Base-by-base conservation (phyloP, 2,888 invertebrate species). In the Cephus pygmeus region DNA sequence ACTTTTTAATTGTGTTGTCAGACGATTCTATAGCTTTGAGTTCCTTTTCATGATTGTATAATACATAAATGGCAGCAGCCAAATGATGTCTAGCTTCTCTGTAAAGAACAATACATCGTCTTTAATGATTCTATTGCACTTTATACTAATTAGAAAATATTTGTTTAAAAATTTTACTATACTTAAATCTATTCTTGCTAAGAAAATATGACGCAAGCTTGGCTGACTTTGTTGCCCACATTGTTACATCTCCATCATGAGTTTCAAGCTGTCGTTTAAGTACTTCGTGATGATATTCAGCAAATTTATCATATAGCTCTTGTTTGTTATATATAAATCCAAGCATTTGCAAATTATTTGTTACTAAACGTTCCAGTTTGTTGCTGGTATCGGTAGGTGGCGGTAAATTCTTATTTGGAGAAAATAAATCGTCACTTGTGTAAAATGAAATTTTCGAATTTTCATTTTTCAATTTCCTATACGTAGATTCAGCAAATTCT, bases 61-160 rank as follows among this genome's bases (percentile, higher is more conserved):
- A 87, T 12, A 95, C 92, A 81, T 92, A 91, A 84, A 93, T 93
- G 0, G 95, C 94, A 69, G 94, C 94, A 83, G 93, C 93, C 79
- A 96, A 91, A 88, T 96, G 95, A 89, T 96, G 95, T 69, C 95
- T 91, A 4, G 95, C 94, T 82, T 93, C 92, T 30, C 89, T 90
- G 30, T 91, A 89, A 79, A n/a, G 4, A 30, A 34, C n/a, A 69
- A 35, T 74, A 23, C 23, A 12, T 79, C n/a, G 12, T n/a, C 73
- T 69, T 69, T 75, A 33, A 75, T 56, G 56, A 56, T 56, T 76
- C 69, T 69, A 34, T 71, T 69, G 30, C 15, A 79, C 40, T 40
- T 34, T 34, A 40, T 75, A 69, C 69, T 73, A 34, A 31, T 23
- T 4, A 36, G n/a, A 36, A 33, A 40, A 68, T 12, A 35, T 12